Base-by-base conservation (phyloP, 2,797 vertebrate genomes). In the Malurus leucopterus region DNA sequence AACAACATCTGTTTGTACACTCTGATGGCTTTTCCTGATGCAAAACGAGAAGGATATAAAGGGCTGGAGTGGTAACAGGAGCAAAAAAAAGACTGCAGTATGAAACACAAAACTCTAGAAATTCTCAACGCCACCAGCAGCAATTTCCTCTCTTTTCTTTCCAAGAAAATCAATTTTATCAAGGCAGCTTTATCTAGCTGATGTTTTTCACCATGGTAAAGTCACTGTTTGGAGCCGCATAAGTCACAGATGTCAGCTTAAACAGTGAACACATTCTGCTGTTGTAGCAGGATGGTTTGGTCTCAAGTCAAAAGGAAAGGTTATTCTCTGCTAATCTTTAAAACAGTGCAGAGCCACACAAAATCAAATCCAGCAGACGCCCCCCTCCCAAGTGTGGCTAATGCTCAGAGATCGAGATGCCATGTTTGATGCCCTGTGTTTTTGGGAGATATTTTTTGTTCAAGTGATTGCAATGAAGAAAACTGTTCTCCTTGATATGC, bases 401-500 rank as follows among this genome's bases (percentile, higher is more conserved):
- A 51, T 77, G 36, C 27, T 70, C 30, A 38, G 78, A 82, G 76
- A 50, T 70, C 13, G 5, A 47, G 63, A 81, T 94, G 68, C 53
- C 47, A 7, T 59, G 19, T 90, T 86, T 92, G 88, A 91, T 91
- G 68, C 34, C 40, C 44, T 67, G 24, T 76, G 54, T 68, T 95
- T 93, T 87, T 3, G 26, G 26, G 55, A 90, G 53, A 68, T 32
- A 36, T 64, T 86, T 94, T 93, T 92, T 85, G 54, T 83, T 86
- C 2, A 1, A 89, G 73, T 4, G 4, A 81, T 78, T 93, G 41
- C 41, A 83, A 57, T 63, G 67, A 86, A 88, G 79, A 91, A 93
- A 86, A 30, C 54, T 77, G 87, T 94, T 95, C 93, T 94, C 80
- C 93, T 96, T 95, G 94, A 95, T 94, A 68, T 85, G 57, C 68